These are phyloP conservation scores for Pseudopleuronectes americanus DNA, from an alignment of 2,797 vertebrate species.

Conservation along the genomic window DNA sequence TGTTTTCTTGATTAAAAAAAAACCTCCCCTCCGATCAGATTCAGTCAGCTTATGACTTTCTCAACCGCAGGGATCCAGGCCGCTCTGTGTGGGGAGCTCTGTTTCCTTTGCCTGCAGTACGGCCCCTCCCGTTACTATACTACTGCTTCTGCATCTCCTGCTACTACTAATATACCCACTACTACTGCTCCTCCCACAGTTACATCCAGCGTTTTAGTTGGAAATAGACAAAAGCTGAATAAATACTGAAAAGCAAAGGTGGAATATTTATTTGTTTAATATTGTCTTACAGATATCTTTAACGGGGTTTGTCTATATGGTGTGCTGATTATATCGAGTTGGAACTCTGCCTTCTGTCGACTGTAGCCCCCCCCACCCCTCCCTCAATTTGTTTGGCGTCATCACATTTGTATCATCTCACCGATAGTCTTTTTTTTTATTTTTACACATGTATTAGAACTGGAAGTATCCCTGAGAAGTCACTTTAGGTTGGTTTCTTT, in stretches of 20 bases:
- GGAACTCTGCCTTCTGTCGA: conserved; percentile 60
- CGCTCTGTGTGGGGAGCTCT: conserved; percentile 54
- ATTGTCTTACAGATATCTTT: conserved; percentile 74
- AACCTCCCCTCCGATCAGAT: conserved; percentile 42
- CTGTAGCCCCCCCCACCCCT: conserved; percentile 38
- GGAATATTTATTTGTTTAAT: conserved; percentile 84
- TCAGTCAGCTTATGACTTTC: conserved; percentile 51
- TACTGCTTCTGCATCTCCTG: conserved; percentile 85
- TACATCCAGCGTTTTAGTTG: conserved; percentile 88
- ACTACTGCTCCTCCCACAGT: conserved; percentile 80
- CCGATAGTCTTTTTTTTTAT: conserved; percentile 19
- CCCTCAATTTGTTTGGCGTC: conserved; percentile 39
- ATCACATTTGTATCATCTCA: conserved; percentile 60
- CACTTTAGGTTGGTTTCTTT: conserved; percentile 55
- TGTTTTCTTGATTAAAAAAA: conserved; percentile 36
- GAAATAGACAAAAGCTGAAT: conserved; percentile 71
- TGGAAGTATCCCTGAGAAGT: conserved; percentile 73
- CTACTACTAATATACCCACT: conserved; percentile 81
- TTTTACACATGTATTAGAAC: conserved; percentile 58
- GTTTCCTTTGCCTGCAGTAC: conserved; percentile 62
- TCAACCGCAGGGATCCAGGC: conserved; percentile 51
- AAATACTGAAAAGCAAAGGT: conserved; percentile 75
- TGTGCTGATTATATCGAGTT: conserved; percentile 62
- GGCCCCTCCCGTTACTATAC: conserved; percentile 73
- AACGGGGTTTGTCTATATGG: conserved; percentile 65